Evolutionary conservation across 2,888 invertebrate species (phyloP).

Genomic region (Ornithoptera priamus): DNA sequence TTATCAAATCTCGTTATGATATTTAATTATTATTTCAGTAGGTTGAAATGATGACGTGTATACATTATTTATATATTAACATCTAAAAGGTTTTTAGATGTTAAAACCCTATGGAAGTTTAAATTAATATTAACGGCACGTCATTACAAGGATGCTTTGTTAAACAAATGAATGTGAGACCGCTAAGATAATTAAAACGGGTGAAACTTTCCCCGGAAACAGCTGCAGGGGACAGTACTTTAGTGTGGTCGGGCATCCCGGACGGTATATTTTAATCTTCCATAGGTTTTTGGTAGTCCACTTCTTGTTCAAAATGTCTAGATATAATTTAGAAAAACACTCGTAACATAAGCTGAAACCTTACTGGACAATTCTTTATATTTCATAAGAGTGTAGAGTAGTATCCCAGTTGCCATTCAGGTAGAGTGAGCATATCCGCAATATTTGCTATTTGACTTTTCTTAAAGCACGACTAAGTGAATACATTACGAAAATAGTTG

Average conservation of each 20-base stretch:
- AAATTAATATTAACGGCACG: slow-evolving; percentile 8
- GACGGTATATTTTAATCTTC: slow-evolving; percentile 13
- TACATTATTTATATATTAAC: not conserved
- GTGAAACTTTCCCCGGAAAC: slow-evolving; percentile 23
- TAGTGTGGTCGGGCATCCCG: slow-evolving; percentile 9
- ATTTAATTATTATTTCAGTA: too few species aligned
- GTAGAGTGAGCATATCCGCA: too few species aligned
- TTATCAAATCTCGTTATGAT: too few species aligned
- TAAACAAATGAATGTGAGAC: slow-evolving; percentile 21
- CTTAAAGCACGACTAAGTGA: too few species aligned
- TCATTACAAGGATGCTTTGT: slow-evolving; percentile 11
- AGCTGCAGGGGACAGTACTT: slow-evolving; percentile 24
- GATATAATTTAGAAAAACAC: not conserved
- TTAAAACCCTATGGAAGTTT: not conserved
- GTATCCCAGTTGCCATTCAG: too few species aligned
- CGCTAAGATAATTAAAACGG: slow-evolving; percentile 24
- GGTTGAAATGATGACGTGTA: not conserved
- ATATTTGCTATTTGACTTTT: too few species aligned
- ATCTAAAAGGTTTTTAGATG: not conserved
- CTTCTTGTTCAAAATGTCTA: not conserved
- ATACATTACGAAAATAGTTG: too few species aligned
- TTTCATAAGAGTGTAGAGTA: too few species aligned
- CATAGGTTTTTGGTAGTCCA: not conserved
- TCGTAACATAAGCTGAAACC: too few species aligned
- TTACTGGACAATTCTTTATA: too few species aligned